phyloP scores from a whole-genome alignment of 1,140 invertebrate genomes.

The Zaprionus capensis region DNA sequence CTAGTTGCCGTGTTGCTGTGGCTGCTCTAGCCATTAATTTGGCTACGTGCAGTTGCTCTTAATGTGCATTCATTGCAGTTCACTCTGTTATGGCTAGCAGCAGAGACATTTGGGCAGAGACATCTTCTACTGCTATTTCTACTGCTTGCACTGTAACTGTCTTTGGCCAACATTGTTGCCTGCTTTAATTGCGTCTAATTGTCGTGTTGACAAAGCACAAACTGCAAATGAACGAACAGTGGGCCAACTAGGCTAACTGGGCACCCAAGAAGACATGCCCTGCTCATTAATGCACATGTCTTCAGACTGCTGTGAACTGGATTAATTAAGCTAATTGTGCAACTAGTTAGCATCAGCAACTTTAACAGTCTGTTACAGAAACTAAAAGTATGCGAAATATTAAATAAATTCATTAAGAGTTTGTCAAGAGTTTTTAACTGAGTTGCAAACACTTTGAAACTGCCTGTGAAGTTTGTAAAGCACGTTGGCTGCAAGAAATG shows the following conservation, averaged over 20 bases:
- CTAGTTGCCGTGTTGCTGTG: constrained; percentile 9
- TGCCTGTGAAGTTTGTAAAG: not conserved
- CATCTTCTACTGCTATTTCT: not conserved
- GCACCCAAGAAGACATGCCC: not conserved
- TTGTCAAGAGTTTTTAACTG: not conserved
- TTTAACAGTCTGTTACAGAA: not conserved
- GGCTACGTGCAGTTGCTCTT: constrained; percentile 40
- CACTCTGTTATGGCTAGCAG: constrained; percentile 18
- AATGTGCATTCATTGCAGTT: constrained; percentile 34
- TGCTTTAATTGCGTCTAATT: constrained; percentile 72
- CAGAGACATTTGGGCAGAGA: constrained; percentile 15
- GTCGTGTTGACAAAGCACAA: constrained; percentile 60
- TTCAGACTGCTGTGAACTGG: not conserved
- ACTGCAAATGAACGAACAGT: constrained; percentile 38
- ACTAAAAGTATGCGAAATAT: not conserved
- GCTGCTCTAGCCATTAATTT: constrained; percentile 35
- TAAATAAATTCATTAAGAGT: constrained; percentile 7
- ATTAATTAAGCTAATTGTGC: constrained; percentile 10
- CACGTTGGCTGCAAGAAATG: too few species aligned
- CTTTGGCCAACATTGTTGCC: constrained; percentile 48
- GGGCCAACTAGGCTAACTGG: not conserved
- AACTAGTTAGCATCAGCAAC: not conserved
- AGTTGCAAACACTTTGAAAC: not conserved
- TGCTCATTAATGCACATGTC: constrained; percentile 1
- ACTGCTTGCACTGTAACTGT: not conserved